These are phyloP conservation scores for Crocidura indochinensis DNA, from an alignment of 2,797 vertebrate genomes.

Conservation along the genomic window DNA sequence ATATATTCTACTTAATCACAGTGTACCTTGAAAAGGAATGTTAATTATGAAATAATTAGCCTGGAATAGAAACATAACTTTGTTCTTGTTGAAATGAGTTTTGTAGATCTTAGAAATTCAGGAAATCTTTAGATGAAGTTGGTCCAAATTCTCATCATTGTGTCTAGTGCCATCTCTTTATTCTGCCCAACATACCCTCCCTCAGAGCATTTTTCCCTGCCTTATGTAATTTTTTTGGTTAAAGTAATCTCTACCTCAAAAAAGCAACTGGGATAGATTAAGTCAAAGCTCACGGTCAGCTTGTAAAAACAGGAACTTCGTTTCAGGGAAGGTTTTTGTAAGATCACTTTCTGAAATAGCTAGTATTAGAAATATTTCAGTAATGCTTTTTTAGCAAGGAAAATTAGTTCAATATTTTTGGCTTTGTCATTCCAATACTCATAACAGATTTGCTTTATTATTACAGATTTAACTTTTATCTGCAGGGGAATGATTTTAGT, in stretches of 20 bases:
- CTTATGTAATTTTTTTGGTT: conserved; percentile 66
- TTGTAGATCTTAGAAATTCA: conserved; percentile 3
- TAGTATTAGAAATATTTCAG: conserved; percentile 74
- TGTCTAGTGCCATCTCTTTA: conserved; percentile 19
- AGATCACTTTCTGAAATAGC: conserved; percentile 73
- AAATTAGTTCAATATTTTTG: conserved; percentile 74
- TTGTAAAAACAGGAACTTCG: conserved; percentile 75
- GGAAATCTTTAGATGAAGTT: neutral
- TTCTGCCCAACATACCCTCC: neutral
- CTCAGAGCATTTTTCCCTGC: conserved; percentile 29
- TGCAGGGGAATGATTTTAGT: conserved; percentile 50
- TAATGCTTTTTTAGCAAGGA: conserved; percentile 69
- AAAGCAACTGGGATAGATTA: conserved; percentile 73
- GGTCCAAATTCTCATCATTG: neutral
- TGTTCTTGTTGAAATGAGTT: conserved; percentile 35
- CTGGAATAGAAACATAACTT: neutral
- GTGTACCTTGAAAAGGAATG: conserved; percentile 2
- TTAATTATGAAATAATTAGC: neutral
- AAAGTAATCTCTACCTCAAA: conserved; percentile 26
- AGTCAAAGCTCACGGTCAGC: conserved; percentile 47
- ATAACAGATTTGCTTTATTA: conserved; percentile 38
- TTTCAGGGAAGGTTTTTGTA: conserved; percentile 75
- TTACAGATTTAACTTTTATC: conserved; percentile 58
- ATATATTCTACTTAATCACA: neutral
- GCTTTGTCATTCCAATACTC: conserved; percentile 40